Evolutionary conservation across 2,888 invertebrate species (phyloP).

Genomic region (Melieria crassipennis): DNA sequence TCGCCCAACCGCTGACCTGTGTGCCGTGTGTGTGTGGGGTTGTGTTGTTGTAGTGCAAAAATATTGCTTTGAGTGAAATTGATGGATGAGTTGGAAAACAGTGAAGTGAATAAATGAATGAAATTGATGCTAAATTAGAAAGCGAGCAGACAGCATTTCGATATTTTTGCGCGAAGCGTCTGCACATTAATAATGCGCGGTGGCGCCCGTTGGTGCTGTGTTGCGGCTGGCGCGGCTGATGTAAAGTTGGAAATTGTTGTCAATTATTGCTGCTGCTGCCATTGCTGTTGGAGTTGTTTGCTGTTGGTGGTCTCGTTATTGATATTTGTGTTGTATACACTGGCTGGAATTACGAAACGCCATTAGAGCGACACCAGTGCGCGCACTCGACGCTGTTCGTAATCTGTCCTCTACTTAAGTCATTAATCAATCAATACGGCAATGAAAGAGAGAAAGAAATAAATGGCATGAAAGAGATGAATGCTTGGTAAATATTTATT

Average conservation of each 20-base stretch:
- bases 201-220: no score
- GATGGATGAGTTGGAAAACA: conserved; percentile 17
- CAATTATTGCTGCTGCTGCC: background rate
- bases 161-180: no score
- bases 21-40: background rate
- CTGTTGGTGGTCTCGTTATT: background rate
- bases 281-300: background rate
- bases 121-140: conserved; percentile 1
- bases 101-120: background rate
- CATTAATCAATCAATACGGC: background rate
- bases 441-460: no score
- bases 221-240: no score
- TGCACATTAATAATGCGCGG: no score
- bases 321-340: background rate
- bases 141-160: background rate
- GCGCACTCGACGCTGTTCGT: no score
- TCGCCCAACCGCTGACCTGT: no score
- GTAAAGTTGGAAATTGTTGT: background rate
- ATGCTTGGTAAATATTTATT: background rate
- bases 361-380: background rate
- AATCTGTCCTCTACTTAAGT: background rate
- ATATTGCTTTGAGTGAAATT: conserved; percentile 8
- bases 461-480: background rate
- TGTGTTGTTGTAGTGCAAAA: background rate
- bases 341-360: background rate